Conservation (phyloP, 2,113 vertebrate genomes). For the Chaenogobius annularis region DNA sequence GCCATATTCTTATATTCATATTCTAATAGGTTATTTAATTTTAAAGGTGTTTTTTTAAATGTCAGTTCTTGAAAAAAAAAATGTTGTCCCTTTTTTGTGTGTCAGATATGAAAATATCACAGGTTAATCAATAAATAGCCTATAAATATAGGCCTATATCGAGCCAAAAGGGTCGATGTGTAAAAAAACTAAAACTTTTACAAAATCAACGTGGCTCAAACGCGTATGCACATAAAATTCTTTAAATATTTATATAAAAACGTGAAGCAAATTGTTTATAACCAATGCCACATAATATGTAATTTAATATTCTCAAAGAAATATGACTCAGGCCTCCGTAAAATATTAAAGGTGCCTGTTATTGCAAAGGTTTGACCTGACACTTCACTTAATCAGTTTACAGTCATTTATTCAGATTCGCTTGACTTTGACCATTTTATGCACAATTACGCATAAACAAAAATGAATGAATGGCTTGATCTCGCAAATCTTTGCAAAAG, state of each 20-base stretch:
- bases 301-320: not conserved
- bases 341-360: not conserved
- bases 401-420: not conserved
- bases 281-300: not conserved
- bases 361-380: conserved; percentile 8
- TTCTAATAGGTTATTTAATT: no score
- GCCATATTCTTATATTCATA: not conserved
- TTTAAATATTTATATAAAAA: not conserved
- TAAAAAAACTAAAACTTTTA: not conserved
- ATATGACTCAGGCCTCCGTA: conserved; percentile 2
- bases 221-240: not conserved
- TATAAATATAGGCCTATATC: not conserved
- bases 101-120: not conserved
- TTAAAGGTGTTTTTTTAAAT: not conserved
- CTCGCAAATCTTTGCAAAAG: conserved; percentile 24
- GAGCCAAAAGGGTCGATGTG: not conserved
- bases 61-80: not conserved
- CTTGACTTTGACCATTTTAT: conserved; percentile 28
- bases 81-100: not conserved
- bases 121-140: not conserved
- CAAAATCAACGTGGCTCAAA: not conserved
- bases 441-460: conserved; percentile 63
- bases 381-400: not conserved
- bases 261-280: not conserved
- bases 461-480: conserved; percentile 37